A percentile compares a stretch with the other conserved stretches of the same genome.
Conservation (phyloP, 1,140 invertebrate species). For the Cydia splendana region DNA sequence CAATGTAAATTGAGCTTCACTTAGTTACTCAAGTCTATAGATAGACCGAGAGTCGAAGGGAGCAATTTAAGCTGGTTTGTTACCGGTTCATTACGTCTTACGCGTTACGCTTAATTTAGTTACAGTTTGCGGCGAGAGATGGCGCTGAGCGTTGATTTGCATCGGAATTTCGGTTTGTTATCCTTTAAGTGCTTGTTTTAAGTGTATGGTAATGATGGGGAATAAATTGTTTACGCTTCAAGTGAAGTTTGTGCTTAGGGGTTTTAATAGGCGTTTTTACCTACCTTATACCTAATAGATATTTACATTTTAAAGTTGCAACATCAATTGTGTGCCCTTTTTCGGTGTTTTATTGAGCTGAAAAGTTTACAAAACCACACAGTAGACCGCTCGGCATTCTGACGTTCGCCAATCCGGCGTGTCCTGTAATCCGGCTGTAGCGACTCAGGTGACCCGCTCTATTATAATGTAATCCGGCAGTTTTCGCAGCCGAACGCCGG, state of each 20-base stretch:
- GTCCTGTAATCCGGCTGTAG: no score
- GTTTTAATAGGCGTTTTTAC: background rate
- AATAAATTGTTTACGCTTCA: background rate
- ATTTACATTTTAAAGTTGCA: no score
- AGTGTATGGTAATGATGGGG: background rate
- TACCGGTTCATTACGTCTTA: conserved; percentile 1
- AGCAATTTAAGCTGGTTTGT: background rate
- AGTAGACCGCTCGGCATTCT: no score
- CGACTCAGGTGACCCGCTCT: no score
- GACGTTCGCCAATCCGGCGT: no score
- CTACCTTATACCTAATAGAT: no score
- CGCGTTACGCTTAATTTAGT: conserved; percentile 11
- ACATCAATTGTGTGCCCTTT: no score
- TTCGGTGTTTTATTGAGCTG: no score
- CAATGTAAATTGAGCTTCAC: background rate
- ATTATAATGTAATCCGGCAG: no score
- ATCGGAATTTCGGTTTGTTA: background rate
- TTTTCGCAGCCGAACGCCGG: no score
- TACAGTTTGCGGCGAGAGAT: conserved; percentile 16
- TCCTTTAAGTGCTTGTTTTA: conserved; percentile 12
- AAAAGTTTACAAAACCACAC: no score
- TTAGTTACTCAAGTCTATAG: background rate
- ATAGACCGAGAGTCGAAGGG: background rate
- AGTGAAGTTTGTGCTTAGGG: conserved; percentile 19
- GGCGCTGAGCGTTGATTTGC: background rate